Evolutionary conservation across 2,797 vertebrate genomes (phyloP), one percentile per base, ranked within the genome.

Genomic region (Heteromormyrus szaboi): DNA sequence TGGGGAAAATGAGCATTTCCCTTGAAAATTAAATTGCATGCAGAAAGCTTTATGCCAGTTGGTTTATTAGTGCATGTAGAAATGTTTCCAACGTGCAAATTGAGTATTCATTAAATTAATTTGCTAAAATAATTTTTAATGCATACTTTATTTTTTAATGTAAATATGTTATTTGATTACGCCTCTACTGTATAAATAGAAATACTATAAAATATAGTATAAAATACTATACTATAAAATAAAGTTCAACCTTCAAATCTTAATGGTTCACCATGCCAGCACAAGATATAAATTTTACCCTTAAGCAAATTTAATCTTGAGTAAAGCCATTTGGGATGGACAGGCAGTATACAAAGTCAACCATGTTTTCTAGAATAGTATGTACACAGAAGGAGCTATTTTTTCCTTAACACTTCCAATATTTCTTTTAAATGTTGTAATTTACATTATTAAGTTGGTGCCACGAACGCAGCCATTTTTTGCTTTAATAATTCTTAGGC

Each of bases 21-120:
- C 25, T 84, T 90, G 88, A 44, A 93, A 92, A 92, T 91, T 86
- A 41, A 91, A 92, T 91, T 86, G 91, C 88, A 8, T n/a, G 76
- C 51, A 89, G 89, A 65, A 89, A 85, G 51, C 12, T 72, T 72
- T 85, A 88, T 86, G 87, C 59, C 65, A 83, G 92, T 72, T 91
- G 88, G 88, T 90, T 92, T 88, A 89, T 86, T 91, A 89, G 79
- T 86, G 88, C 89, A 87, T 84, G 48, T 84, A 88, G 90, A 90
- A 90, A 25, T 5, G 87, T 12, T 91, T 84, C 68, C 87, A 88
- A 88, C 87, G 53, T 76, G 65, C 54, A 54, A 22, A 85, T 90
- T 87, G 86, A 50, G 53, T 65, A 89, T 85, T 89, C 76, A 76
- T 89, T 29, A 54, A 54, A 76, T 37, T 9, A 59, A 51, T 54